Percentiles rank a stretch among this genome's conserved stretches.
These are phyloP conservation scores for Neopelma chrysocephalum DNA, from an alignment of 2,797 vertebrate genomes.

Conservation along the genomic window DNA sequence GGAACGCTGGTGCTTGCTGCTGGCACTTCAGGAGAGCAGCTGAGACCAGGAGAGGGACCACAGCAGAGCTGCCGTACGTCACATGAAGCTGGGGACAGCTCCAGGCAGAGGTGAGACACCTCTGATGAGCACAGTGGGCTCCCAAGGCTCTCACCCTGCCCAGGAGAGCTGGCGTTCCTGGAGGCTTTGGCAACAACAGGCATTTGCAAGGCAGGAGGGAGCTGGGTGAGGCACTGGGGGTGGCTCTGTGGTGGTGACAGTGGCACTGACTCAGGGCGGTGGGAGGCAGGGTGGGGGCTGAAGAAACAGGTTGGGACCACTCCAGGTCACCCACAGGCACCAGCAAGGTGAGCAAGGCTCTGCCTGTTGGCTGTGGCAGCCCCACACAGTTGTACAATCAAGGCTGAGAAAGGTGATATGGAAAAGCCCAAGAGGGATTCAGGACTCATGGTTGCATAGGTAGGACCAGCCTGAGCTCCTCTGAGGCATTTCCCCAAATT, in stretches of 20 bases:
- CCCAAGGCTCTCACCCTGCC: background rate
- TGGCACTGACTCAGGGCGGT: no score
- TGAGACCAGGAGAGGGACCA: rapidly evolving
- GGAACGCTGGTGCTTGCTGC: background rate
- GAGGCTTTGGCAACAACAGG: background rate
- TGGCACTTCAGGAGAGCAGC: background rate
- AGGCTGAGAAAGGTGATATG: background rate
- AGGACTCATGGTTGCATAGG: rapidly evolving
- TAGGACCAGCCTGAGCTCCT: background rate
- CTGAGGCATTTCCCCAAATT: background rate
- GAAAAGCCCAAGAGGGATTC: background rate
- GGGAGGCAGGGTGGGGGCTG: background rate
- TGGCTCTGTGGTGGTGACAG: background rate
- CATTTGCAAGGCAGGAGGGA: background rate
- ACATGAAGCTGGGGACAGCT: background rate
- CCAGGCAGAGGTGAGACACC: background rate
- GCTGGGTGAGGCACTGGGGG: background rate
- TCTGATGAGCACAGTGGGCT: rapidly evolving
- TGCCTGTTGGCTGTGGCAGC: background rate
- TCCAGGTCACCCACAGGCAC: background rate
- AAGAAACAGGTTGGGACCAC: background rate
- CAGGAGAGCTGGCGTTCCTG: background rate
- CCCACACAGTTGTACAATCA: no score
- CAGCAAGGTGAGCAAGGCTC: background rate
- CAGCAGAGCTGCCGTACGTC: background rate